Evolutionary conservation across 2,888 invertebrate genomes (phyloP).

Genomic region (Oscheius sp.): DNA sequence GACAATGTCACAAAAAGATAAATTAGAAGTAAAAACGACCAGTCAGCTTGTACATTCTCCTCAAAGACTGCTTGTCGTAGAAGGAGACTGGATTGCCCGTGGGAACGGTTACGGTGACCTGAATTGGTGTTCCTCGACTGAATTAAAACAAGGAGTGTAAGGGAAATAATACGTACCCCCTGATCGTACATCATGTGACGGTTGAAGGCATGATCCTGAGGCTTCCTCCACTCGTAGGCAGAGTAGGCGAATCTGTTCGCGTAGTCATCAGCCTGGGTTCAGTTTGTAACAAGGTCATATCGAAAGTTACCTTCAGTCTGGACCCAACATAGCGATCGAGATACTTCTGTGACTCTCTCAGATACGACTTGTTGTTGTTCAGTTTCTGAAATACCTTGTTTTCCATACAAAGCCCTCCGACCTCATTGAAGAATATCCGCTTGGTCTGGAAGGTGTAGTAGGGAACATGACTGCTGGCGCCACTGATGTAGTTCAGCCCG

Average conservation of each 20-base stretch:
- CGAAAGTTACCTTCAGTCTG: constrained; percentile 51
- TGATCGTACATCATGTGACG: constrained; percentile 69
- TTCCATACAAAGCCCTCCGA: constrained; percentile 17
- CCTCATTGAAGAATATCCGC: constrained; percentile 71
- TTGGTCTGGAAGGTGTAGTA: constrained; percentile 71
- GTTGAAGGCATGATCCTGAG: constrained; percentile 71
- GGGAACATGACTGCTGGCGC: constrained; percentile 65
- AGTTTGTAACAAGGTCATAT: background rate
- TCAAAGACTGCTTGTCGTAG: constrained; percentile 58
- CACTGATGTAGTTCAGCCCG: constrained; percentile 40
- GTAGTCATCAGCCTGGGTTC: constrained; percentile 67
- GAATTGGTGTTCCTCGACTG: background rate
- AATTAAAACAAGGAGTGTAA: background rate
- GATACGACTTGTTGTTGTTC: constrained; percentile 56
- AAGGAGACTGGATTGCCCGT: constrained; percentile 53
- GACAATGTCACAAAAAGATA: too few relatives aligned
- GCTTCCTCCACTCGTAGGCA: constrained; percentile 72
- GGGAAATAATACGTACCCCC: constrained; percentile 39
- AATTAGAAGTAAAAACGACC: constrained; percentile 67
- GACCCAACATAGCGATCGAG: constrained; percentile 70
- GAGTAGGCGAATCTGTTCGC: constrained; percentile 71
- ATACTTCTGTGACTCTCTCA: constrained; percentile 69
- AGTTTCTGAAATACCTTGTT: constrained; percentile 31
- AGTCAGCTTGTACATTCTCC: constrained; percentile 69
- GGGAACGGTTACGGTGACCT: constrained; percentile 54